phyloP scores from a whole-genome alignment of 2,888 invertebrate species.

The Dysmachus trigonus region DNA sequence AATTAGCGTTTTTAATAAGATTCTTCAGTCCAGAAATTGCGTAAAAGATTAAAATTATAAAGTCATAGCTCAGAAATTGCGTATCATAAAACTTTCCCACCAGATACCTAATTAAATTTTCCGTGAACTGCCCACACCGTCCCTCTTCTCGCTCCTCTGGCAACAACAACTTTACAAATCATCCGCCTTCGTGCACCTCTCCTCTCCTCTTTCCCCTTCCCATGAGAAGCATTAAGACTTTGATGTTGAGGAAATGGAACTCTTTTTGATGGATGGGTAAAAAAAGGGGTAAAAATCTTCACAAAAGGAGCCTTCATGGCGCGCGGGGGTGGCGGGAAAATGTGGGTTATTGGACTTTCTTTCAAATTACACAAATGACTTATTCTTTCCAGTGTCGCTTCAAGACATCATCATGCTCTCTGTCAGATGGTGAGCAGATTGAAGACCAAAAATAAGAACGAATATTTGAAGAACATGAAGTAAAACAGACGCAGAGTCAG shows the following conservation, averaged over 20 bases:
- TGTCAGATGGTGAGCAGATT: background rate
- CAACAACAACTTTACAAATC: background rate
- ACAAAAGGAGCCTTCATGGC: background rate
- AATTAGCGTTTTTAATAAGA: background rate
- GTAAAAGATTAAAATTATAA: background rate
- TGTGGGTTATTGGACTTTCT: background rate
- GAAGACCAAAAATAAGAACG: background rate
- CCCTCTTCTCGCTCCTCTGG: background rate
- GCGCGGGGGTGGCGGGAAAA: too few relatives aligned
- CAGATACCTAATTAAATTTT: slow-evolving; percentile 34
- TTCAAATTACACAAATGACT: slow-evolving; percentile 34
- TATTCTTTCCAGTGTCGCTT: slow-evolving; percentile 1
- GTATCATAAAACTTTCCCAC: slow-evolving; percentile 21
- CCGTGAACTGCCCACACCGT: background rate
- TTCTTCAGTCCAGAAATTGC: background rate
- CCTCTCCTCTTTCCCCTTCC: too few relatives aligned
- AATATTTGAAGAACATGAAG: background rate
- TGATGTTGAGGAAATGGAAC: background rate
- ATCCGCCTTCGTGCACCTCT: background rate
- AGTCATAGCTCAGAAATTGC: slow-evolving; percentile 3
- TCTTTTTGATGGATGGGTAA: background rate
- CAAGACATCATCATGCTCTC: background rate
- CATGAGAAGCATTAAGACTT: background rate
- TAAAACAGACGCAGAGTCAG: background rate
- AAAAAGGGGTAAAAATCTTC: background rate